Conservation (phyloP, 2,888 invertebrate species). For the Pycnomerus fuliginosus region DNA sequence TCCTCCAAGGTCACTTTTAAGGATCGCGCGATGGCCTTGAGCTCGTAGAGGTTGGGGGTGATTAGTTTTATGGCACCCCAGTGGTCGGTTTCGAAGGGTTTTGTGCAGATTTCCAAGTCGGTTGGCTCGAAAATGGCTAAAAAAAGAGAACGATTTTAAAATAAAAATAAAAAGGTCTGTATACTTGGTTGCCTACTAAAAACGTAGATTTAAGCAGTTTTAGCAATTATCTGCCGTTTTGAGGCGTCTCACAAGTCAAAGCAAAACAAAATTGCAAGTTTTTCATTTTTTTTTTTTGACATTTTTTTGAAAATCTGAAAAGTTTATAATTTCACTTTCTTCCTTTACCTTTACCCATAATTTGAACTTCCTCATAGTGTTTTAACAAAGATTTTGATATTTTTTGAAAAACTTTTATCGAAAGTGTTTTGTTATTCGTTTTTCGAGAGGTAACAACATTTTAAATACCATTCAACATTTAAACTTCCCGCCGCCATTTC, state of each 20-base stretch:
- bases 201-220: constrained; percentile 3
- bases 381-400: too few relatives aligned
- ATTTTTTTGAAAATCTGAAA: too few relatives aligned
- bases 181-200: background rate
- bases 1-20: constrained; percentile 44
- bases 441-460: too few relatives aligned
- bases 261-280: background rate
- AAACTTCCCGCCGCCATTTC: too few relatives aligned
- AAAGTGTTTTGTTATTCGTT: too few relatives aligned
- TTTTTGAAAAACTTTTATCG: too few relatives aligned
- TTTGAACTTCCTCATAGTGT: too few relatives aligned
- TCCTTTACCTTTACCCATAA: too few relatives aligned
- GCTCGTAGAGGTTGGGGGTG: constrained; percentile 80
- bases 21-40: constrained; percentile 64
- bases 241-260: background rate
- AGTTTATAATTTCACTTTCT: too few relatives aligned
- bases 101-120: constrained; percentile 73
- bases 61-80: constrained; percentile 60
- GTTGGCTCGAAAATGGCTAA: constrained; percentile 91
- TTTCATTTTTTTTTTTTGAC: background rate
- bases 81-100: constrained; percentile 61
- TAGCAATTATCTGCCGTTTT: background rate
- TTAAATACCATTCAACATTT: too few relatives aligned
- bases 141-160: too few relatives aligned
- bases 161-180: too few relatives aligned